Evolutionary conservation across 2,797 vertebrate genomes (phyloP), one percentile per base, ranked within the genome.

Genomic region (Sparidentex hasta): DNA sequence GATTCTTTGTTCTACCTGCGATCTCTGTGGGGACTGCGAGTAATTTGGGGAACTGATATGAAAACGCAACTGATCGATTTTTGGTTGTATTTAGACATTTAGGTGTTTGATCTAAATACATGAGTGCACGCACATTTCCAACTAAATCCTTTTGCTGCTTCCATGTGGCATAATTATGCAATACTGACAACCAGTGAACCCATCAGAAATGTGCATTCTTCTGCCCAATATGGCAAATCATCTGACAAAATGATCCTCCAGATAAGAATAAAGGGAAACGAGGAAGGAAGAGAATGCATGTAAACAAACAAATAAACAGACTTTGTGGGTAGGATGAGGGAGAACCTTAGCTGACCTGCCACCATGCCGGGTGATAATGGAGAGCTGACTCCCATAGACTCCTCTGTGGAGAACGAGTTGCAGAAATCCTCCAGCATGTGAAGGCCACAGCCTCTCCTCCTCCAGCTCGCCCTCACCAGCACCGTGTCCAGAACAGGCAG

Each of bases 381-480:
- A 71, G 86, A 93, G 81, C 97, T 98, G 93, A 99, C 74, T 47
- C 98, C 98, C 77, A 99, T 88, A 68, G 95, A 95, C 59, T 91
- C 89, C 3, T 98, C 97, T 0, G 90, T 75, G 12, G 69, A 4
- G 86, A 97, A 97, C 0, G 94, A 91, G 41, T 89, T 90, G 74
- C 97, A 98, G 94, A 98, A 99, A 85, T 99, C 97, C 82, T 71
- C 76, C 70, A 99, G 93, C 94, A 99, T 97, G 85, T 92, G 90
- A 58, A 95, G 92, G 33, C 95, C 97, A 7, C 97, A 91, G 68
- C 98, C 98, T 43, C 73, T 85, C 84, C 96, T 94, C 75, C 96
- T 95, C 75, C 93, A 94, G 56, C 75, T 89, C 76, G 75, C 93
- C 72, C 90, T 93, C 78, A 99, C 96, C 20, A 97, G 96, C 85